Base-by-base conservation (phyloP, 2,888 invertebrate species). In the Morpho deidamia region DNA sequence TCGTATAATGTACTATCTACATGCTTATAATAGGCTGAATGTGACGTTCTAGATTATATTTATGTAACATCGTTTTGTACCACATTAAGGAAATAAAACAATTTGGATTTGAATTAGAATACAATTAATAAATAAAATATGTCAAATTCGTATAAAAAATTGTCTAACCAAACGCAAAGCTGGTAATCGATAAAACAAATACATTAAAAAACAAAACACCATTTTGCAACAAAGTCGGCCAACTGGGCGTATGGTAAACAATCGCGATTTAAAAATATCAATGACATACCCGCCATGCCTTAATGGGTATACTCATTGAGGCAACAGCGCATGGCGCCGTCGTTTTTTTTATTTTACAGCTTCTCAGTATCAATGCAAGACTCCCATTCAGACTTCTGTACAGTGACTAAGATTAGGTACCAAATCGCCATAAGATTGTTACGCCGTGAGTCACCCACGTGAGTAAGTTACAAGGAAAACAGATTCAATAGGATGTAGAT, bases 291-390 rank as follows among this genome's bases (percentile, higher is more conserved):
- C 46, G 45, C 46, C 11, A 51, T 51, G 47, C 56, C 56, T 38
- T 53, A 50, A 46, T 56, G 59, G 56, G 56, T 51, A 44, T 56
- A 42, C 53, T 57, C 56, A 51, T 53, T 51, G 56, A 59, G 51
- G 56, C 53, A 59, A 53, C 55, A 43, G 49, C 42, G 46, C 50
- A 58, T 58, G 52, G 59, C 56, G 44, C 48, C 39, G 51, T 53
- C 51, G 55, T 39, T 53, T 53, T 45, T 46, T 48, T 48, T 32
- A 46, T 46, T 56, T 56, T 53, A 56, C 42, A 44, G 41, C 48
- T 59, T 59, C 59, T 47, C 44, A 48, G 59, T 59, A 59, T 51
- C 32, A 44, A 56, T 44, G 56, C 56, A 59, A 53, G 55, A 48
- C 47, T 41, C 42, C 42, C 56, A 59, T 59, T 59, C 56, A 59